Conservation (phyloP, 2,113 vertebrate genomes). For the Manacus vitellinus region DNA sequence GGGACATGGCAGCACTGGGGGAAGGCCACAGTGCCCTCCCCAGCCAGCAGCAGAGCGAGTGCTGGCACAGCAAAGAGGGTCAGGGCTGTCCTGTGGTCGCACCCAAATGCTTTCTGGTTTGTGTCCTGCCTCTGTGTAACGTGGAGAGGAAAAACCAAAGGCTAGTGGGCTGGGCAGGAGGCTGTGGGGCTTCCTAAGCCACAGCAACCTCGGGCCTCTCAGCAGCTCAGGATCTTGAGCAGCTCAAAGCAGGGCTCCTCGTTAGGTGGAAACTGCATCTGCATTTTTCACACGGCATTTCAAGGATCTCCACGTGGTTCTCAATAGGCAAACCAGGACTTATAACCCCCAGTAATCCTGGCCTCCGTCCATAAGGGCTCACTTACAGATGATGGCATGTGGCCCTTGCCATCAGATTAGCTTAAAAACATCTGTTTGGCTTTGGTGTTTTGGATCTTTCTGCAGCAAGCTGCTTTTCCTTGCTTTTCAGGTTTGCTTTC, state of each 20-base stretch:
- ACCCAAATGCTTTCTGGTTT: fast-evolving
- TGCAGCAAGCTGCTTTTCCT: slow-evolving; percentile 32
- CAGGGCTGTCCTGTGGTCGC: neutral
- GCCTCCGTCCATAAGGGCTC: neutral
- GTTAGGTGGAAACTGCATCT: neutral
- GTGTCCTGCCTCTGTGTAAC: fast-evolving
- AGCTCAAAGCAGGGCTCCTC: neutral
- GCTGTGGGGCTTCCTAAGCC: fast-evolving
- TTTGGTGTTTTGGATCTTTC: neutral
- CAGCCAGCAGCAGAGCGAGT: neutral
- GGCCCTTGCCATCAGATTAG: neutral
- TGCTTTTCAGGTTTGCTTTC: slow-evolving; percentile 57
- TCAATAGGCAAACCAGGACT: neutral
- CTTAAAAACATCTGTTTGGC: slow-evolving; percentile 13
- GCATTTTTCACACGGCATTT: neutral
- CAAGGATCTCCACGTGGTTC: neutral
- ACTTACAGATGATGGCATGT: neutral
- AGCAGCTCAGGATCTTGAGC: neutral
- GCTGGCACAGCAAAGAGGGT: fast-evolving
- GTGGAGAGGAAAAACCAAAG: neutral
- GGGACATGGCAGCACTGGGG: neutral
- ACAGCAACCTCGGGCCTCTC: neutral
- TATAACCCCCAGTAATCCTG: neutral
- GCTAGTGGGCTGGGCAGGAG: neutral
- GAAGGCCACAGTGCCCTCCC: fast-evolving